A percentile compares a stretch with the other conserved stretches of the same genome.
phyloP scores from a whole-genome alignment of 64 coral and sea anemone species.

The Porites lutea region DNA sequence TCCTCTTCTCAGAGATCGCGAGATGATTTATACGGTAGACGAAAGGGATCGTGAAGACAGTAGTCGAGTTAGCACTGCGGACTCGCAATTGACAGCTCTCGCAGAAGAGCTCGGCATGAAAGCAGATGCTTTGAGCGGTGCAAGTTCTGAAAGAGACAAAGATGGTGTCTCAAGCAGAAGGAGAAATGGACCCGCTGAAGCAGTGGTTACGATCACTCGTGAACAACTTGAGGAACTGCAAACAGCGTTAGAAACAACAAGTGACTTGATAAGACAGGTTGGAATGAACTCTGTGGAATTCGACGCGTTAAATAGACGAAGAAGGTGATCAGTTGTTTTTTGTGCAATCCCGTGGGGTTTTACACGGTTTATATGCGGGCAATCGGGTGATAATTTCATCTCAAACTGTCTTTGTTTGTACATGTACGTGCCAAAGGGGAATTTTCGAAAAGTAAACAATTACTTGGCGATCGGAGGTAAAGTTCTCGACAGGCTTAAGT shows the following conservation, averaged over 20 bases:
- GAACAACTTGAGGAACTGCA: constrained; percentile 79
- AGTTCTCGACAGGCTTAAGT: too few relatives aligned
- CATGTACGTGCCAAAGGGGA: too few relatives aligned
- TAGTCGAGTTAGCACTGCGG: not conserved
- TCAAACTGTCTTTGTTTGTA: too few relatives aligned
- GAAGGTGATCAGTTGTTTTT: not conserved
- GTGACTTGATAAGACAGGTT: constrained; percentile 65
- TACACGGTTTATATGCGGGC: too few relatives aligned
- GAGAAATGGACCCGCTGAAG: not conserved
- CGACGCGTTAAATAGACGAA: not conserved
- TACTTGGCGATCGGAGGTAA: too few relatives aligned
- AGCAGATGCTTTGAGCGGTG: constrained; percentile 13
- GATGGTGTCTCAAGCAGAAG: constrained; percentile 16
- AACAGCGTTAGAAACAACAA: constrained; percentile 65
- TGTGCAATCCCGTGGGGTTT: too few relatives aligned
- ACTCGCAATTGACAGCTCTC: constrained; percentile 30
- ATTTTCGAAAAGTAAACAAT: too few relatives aligned
- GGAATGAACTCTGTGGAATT: constrained; percentile 30
- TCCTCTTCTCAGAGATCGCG: constrained; percentile 16
- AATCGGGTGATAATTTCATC: too few relatives aligned
- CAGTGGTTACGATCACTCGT: constrained; percentile 54
- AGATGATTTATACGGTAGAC: not conserved
- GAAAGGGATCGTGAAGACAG: constrained; percentile 13
- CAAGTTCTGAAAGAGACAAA: constrained; percentile 3
- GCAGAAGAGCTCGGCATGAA: constrained; percentile 54